phyloP scores from a whole-genome alignment of 1,140 invertebrate species.

The Rhopalosiphum maidis region DNA sequence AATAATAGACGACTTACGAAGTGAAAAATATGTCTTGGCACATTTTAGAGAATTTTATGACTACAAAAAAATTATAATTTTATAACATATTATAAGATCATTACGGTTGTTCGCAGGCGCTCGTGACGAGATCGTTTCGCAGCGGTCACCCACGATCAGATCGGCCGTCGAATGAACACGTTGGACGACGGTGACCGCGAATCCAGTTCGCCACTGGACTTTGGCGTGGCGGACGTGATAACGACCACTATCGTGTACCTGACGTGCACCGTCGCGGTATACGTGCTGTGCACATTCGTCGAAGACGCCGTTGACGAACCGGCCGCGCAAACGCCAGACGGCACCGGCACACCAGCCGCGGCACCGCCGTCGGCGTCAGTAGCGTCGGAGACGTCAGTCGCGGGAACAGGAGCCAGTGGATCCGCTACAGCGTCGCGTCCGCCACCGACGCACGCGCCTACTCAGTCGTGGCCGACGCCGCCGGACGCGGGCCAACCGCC shows the following conservation, averaged over 20 bases:
- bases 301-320: neutral
- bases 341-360: neutral
- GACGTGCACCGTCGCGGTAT: neutral
- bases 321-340: neutral
- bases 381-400: neutral
- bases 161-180: slow-evolving; percentile 15
- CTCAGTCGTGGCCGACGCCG: neutral
- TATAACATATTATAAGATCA: neutral
- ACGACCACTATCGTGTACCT: neutral
- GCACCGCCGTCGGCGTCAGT: neutral
- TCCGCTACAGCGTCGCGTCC: neutral
- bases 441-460: no score
- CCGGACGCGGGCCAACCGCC: no score
- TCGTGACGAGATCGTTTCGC: neutral
- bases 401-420: no score
- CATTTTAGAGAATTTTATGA: no score
- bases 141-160: neutral
- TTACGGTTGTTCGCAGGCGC: neutral
- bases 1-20: no score
- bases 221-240: slow-evolving; percentile 3
- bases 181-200: neutral
- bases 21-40: no score
- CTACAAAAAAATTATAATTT: no score
- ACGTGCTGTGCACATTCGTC: neutral
- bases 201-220: neutral